A percentile compares a stretch with the other conserved stretches of the same genome.
These are phyloP conservation scores for Menura novaehollandiae DNA, from an alignment of 2,113 vertebrate species.

Conservation along the genomic window DNA sequence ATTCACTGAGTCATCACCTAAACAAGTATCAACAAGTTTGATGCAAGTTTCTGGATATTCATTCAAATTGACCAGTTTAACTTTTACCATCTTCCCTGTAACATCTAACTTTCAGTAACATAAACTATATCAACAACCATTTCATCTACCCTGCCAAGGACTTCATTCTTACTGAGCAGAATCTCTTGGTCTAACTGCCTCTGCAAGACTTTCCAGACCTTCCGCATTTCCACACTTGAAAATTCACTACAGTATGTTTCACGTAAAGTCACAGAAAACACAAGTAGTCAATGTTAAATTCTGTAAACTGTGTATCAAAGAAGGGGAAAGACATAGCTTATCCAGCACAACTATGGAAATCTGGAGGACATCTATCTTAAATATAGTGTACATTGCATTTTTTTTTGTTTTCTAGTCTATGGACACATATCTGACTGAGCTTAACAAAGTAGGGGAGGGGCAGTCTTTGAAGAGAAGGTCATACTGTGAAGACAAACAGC, in stretches of 20 bases:
- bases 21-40: neutral
- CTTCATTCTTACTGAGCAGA: neutral
- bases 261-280: neutral
- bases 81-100: neutral
- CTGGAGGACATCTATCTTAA: neutral
- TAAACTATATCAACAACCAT: neutral
- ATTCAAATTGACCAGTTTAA: neutral
- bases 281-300: neutral
- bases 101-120: neutral
- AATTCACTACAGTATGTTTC: neutral
- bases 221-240: neutral
- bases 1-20: neutral
- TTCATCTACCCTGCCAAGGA: neutral
- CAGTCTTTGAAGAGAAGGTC: neutral
- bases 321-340: neutral
- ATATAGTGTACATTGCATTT: rapidly evolving
- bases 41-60: neutral
- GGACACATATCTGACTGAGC: neutral
- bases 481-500: neutral
- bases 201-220: neutral
- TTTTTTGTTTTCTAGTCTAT: neutral
- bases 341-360: neutral
- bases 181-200: neutral
- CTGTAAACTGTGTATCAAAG: neutral
- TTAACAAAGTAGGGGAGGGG: neutral